Conservation (phyloP, 2,113 vertebrate species). For the Piprites chloris region DNA sequence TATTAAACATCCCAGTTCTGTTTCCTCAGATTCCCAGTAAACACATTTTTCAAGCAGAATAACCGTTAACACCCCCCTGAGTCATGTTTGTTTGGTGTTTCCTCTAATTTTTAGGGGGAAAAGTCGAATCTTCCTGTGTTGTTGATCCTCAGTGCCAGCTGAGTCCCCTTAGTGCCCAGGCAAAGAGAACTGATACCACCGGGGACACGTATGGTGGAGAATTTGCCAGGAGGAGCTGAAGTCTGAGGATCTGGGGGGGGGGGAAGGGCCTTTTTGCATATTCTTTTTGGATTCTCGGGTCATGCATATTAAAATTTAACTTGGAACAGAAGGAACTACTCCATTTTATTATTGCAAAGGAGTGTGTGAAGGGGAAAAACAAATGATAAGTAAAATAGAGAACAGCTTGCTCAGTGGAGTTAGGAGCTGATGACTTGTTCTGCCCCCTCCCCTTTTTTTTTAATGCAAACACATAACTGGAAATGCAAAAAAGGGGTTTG, state of each 20-base stretch:
- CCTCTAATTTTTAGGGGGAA: slow-evolving; percentile 53
- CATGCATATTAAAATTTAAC: background rate
- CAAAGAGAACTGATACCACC: background rate
- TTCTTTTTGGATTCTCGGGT: background rate
- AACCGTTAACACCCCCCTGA: slow-evolving; percentile 54
- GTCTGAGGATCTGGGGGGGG: background rate
- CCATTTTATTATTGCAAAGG: background rate
- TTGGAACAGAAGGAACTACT: background rate
- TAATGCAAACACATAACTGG: background rate
- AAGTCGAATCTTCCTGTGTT: slow-evolving; percentile 55
- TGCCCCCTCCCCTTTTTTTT: background rate
- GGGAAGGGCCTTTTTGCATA: rapidly evolving
- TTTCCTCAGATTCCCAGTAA: slow-evolving; percentile 65
- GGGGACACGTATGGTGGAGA: background rate
- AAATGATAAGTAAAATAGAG: background rate
- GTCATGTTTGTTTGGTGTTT: slow-evolving; percentile 49
- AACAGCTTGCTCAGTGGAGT: background rate
- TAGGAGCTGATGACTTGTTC: background rate
- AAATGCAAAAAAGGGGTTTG: background rate
- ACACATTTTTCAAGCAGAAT: slow-evolving; percentile 45
- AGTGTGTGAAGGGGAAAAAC: background rate
- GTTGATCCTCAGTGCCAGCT: slow-evolving; percentile 31
- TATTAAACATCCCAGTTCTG: slow-evolving; percentile 58
- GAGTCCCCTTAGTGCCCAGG: background rate
- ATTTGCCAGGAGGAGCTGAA: background rate